phyloP scores from a whole-genome alignment of 2,888 invertebrate genomes.

The Drosophila recens region DNA sequence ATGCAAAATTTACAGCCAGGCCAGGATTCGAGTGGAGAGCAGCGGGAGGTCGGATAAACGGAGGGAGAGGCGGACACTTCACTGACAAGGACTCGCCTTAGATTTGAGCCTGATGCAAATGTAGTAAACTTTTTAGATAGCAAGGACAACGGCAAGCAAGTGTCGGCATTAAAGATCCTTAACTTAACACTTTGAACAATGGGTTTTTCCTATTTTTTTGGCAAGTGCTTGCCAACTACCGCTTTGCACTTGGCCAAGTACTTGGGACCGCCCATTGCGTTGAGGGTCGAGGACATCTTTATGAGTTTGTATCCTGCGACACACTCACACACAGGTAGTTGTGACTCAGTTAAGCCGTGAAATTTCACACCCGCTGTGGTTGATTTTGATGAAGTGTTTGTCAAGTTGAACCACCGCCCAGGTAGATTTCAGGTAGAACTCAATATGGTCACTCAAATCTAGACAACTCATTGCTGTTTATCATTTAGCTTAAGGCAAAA shows the following conservation, averaged over 20 bases:
- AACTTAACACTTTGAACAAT: slow-evolving; percentile 39
- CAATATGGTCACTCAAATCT: slow-evolving; percentile 38
- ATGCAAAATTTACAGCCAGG: slow-evolving; percentile 32
- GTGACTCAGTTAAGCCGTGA: slow-evolving; percentile 60
- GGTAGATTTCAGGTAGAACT: slow-evolving; percentile 26
- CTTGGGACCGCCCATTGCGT: slow-evolving; percentile 51
- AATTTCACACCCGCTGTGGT: slow-evolving; percentile 76
- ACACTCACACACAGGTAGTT: slow-evolving; percentile 47
- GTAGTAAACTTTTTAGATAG: slow-evolving; percentile 9
- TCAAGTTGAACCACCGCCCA: slow-evolving; percentile 37
- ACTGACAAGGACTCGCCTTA: slow-evolving; percentile 57
- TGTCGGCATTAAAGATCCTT: slow-evolving; percentile 52
- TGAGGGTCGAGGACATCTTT: slow-evolving; percentile 30
- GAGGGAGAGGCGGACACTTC: slow-evolving; percentile 47
- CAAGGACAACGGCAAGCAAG: slow-evolving; percentile 36
- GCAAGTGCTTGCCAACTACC: slow-evolving; percentile 51
- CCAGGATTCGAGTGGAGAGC: slow-evolving; percentile 57
- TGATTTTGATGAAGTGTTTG: slow-evolving; percentile 54
- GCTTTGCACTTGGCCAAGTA: slow-evolving; percentile 58
- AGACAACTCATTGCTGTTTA: slow-evolving; percentile 42
- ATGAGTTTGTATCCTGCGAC: slow-evolving; percentile 21
- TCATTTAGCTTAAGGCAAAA: slow-evolving; percentile 16
- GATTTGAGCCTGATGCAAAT: slow-evolving; percentile 20
- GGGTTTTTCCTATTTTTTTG: slow-evolving; percentile 36
- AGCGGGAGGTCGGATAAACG: slow-evolving; percentile 36